Percentiles rank a stretch among this genome's conserved stretches.
Conservation (phyloP, 2,888 invertebrate species). For the Pollenia labialis region DNA sequence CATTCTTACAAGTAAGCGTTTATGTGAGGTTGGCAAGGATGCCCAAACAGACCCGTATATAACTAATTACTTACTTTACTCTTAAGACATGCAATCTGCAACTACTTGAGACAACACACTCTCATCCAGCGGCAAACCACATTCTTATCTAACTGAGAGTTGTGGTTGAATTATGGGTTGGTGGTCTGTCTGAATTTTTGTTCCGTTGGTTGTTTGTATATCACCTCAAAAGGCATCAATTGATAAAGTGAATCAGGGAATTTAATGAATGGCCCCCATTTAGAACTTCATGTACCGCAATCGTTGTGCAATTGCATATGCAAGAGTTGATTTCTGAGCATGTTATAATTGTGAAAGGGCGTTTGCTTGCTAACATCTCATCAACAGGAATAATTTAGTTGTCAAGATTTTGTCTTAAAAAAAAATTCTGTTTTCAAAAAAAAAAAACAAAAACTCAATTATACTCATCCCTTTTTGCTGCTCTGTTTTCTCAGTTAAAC, state of each 20-base stretch:
- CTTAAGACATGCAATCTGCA: background rate
- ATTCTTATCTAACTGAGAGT: constrained; percentile 36
- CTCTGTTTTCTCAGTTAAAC: constrained; percentile 13
- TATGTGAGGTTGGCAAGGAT: background rate
- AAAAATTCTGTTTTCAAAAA: constrained; percentile 11
- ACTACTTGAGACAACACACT: background rate
- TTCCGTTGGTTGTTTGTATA: constrained; percentile 9
- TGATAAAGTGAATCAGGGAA: constrained; percentile 56
- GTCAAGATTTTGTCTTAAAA: constrained; percentile 11
- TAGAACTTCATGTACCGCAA: constrained; percentile 25
- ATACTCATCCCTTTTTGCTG: constrained; percentile 1
- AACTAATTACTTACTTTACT: background rate
- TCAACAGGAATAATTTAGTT: constrained; percentile 12
- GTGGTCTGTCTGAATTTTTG: constrained; percentile 1
- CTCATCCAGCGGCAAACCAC: constrained; percentile 10
- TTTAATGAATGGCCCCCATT: constrained; percentile 47
- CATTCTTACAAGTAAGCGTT: background rate
- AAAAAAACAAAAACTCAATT: background rate
- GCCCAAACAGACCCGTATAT: background rate
- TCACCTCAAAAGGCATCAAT: constrained; percentile 27
- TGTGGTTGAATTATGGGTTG: background rate
- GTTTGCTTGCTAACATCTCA: constrained; percentile 21
- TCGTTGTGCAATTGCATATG: constrained; percentile 26
- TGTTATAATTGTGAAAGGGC: background rate
- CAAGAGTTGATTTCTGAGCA: background rate